Evolutionary conservation across 1,140 invertebrate genomes (phyloP).

Genomic region (Drosophila yakuba): DNA sequence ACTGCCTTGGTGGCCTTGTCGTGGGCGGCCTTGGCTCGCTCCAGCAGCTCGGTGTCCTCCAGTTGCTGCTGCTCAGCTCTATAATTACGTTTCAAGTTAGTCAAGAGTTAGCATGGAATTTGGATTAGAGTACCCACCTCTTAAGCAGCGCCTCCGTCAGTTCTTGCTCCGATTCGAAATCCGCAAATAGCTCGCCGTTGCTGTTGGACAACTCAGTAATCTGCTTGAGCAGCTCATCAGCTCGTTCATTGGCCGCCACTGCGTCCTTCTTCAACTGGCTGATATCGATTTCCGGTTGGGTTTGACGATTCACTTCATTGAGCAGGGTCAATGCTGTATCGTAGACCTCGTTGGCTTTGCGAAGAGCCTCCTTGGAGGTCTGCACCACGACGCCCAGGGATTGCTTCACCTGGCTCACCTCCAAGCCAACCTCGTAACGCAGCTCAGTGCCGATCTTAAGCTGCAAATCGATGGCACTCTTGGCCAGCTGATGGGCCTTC

Average conservation of each 20-base stretch:
- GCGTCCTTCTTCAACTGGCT: slow-evolving; percentile 89
- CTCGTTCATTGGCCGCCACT: slow-evolving; percentile 86
- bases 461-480: slow-evolving; percentile 92
- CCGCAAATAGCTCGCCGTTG: slow-evolving; percentile 69
- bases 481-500: slow-evolving; percentile 92
- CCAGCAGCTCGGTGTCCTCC: slow-evolving; percentile 86
- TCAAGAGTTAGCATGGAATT: background rate
- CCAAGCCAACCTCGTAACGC: slow-evolving; percentile 85
- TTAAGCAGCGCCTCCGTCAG: slow-evolving; percentile 89
- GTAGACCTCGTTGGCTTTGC: slow-evolving; percentile 90
- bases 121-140: slow-evolving; percentile 85
- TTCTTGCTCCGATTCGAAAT: slow-evolving; percentile 85
- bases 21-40: slow-evolving; percentile 89
- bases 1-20: slow-evolving; percentile 92
- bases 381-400: slow-evolving; percentile 89
- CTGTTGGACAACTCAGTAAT: slow-evolving; percentile 68
- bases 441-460: slow-evolving; percentile 91
- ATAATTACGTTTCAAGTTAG: background rate
- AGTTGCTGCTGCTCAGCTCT: slow-evolving; percentile 81
- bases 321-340: slow-evolving; percentile 92
- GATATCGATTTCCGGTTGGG: slow-evolving; percentile 91
- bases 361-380: slow-evolving; percentile 89
- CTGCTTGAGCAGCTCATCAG: slow-evolving; percentile 61
- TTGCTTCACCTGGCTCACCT: slow-evolving; percentile 87
- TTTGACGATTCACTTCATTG: slow-evolving; percentile 90